Percentiles rank a stretch among this genome's conserved stretches.
Conservation (phyloP, 2,888 invertebrate species). For the Pachliopta kotzebuea region DNA sequence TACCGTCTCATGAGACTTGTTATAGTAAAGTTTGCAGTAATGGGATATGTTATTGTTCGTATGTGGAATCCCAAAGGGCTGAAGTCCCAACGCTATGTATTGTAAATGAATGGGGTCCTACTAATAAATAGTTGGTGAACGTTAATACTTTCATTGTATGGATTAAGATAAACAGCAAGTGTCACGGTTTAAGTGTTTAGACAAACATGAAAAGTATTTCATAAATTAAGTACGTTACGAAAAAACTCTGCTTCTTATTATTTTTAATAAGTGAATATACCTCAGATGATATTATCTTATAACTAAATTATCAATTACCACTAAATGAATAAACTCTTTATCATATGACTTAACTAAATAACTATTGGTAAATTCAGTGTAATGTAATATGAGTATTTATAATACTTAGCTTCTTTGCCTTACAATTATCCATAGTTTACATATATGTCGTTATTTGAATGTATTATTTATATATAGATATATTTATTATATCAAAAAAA, state of each 20-base stretch:
- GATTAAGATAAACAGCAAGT: neutral
- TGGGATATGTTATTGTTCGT: conserved; percentile 59
- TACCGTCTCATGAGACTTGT: conserved; percentile 50
- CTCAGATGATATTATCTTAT: too few species aligned
- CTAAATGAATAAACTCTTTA: too few species aligned
- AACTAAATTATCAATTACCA: too few species aligned
- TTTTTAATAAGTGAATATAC: neutral
- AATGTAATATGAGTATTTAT: too few species aligned
- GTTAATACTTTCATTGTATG: neutral
- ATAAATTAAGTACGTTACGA: neutral
- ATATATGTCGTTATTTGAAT: too few species aligned
- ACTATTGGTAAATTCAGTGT: too few species aligned
- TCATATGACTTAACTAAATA: too few species aligned
- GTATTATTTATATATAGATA: too few species aligned
- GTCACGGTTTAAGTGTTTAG: neutral
- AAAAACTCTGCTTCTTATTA: neutral
- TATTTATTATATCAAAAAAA: too few species aligned
- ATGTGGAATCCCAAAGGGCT: conserved; percentile 47
- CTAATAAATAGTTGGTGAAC: neutral
- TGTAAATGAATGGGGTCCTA: conserved; percentile 5
- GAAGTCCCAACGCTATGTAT: conserved; percentile 16
- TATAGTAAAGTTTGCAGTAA: conserved; percentile 49
- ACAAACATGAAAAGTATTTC: too few species aligned
- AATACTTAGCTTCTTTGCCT: too few species aligned
- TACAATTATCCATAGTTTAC: too few species aligned